These are phyloP conservation scores for Mus pahari DNA, from an alignment of 2,113 vertebrate species.

Conservation along the genomic window DNA sequence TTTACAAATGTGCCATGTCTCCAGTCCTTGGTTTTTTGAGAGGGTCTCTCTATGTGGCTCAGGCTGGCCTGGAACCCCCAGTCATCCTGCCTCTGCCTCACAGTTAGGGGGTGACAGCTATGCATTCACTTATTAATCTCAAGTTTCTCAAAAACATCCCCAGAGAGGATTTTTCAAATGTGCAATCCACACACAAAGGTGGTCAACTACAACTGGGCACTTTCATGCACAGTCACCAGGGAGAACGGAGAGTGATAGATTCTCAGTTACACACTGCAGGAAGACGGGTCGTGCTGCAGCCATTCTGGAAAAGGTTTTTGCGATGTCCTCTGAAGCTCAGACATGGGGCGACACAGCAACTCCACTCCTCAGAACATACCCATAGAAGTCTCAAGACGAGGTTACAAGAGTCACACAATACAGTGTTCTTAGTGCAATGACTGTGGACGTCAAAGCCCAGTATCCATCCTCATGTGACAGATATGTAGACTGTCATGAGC, in stretches of 20 bases:
- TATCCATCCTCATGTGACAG: neutral
- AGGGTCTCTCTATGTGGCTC: neutral
- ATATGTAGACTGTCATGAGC: neutral
- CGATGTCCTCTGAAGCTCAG: neutral
- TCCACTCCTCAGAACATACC: neutral
- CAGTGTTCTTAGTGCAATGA: neutral
- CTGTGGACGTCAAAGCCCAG: neutral
- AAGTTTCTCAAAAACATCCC: neutral
- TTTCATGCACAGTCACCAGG: neutral
- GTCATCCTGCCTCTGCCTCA: neutral
- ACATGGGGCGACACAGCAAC: neutral
- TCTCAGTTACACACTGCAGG: neutral
- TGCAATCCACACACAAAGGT: neutral
- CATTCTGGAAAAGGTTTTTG: neutral
- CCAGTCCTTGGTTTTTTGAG: neutral
- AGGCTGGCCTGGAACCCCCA: neutral
- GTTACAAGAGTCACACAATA: neutral
- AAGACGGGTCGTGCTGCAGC: too few species aligned
- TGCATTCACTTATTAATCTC: neutral
- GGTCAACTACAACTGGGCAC: neutral
- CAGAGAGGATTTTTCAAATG: conserved; percentile 54
- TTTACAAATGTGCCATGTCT: neutral
- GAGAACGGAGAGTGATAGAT: neutral
- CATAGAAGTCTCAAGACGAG: neutral
- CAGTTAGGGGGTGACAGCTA: neutral